Evolutionary conservation across 2,797 vertebrate genomes (phyloP).

Genomic region (Xenops minutus): DNA sequence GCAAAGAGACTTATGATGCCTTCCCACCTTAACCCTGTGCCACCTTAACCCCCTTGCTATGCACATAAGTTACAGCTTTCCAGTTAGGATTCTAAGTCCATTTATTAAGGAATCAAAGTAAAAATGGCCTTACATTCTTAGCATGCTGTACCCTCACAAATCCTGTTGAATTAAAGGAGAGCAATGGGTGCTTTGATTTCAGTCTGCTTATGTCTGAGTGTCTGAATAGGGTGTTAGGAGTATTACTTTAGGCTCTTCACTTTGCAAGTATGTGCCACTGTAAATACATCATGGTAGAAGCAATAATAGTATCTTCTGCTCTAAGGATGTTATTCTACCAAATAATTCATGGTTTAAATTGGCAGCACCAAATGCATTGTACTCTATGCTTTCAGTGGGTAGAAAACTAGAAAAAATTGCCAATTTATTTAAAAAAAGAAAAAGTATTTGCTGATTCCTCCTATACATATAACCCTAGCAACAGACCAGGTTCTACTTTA

Average conservation of each 20-base stretch:
- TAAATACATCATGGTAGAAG: not conserved
- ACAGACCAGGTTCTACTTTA: not conserved
- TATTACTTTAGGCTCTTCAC: not conserved
- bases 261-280: not conserved
- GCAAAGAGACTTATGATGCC: constrained; percentile 25
- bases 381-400: not conserved
- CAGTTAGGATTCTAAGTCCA: not conserved
- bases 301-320: not conserved
- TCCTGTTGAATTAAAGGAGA: constrained; percentile 22
- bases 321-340: not conserved
- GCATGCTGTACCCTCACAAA: not conserved
- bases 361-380: not conserved
- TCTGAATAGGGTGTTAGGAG: constrained; percentile 41
- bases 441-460: not conserved
- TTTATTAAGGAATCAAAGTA: constrained; percentile 59
- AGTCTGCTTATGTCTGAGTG: not conserved
- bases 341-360: not conserved
- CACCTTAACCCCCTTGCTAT: constrained; percentile 25
- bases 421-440: not conserved
- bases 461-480: not conserved
- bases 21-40: constrained; percentile 30
- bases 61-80: constrained; percentile 8
- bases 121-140: constrained; percentile 36
- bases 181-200: constrained; percentile 37
- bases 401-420: not conserved